Percentiles rank a stretch among this genome's conserved stretches.
Conservation (phyloP, 1,140 invertebrate species). For the Saccostrea echinata region DNA sequence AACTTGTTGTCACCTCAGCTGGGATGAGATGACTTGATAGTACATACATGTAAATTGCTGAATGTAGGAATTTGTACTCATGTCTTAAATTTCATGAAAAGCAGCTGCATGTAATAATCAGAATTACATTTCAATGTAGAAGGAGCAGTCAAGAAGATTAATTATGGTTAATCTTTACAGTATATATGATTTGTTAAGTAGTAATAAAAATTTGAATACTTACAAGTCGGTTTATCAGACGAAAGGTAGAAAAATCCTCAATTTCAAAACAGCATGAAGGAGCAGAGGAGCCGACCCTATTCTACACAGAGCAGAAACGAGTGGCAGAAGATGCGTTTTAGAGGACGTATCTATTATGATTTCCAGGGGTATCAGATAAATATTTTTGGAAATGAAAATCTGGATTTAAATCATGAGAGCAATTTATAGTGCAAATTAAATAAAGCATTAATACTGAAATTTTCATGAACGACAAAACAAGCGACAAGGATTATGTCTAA, state of each 20-base stretch:
- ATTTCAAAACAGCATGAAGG: constrained; percentile 28
- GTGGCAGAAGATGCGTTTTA: constrained; percentile 26
- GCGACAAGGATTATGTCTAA: neutral
- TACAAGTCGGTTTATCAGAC: neutral
- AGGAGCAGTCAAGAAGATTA: neutral
- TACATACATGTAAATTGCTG: neutral
- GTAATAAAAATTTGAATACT: neutral
- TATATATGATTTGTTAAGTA: neutral
- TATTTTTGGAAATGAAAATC: neutral
- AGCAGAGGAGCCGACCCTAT: constrained; percentile 27
- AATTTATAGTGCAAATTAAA: neutral
- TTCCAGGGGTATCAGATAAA: neutral
- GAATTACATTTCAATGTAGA: neutral
- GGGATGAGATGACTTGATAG: constrained; percentile 10
- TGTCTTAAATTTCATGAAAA: neutral
- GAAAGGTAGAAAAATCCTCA: constrained; percentile 26
- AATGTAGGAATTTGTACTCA: neutral
- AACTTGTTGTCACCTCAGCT: constrained; percentile 6
- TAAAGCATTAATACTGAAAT: neutral
- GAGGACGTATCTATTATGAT: neutral
- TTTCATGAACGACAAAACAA: neutral
- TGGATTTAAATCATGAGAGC: neutral
- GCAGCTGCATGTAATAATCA: neutral
- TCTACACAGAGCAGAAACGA: neutral
- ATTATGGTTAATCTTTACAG: neutral